phyloP scores from a whole-genome alignment of 2,797 vertebrate species.

The Pseudomugil tenellus region DNA sequence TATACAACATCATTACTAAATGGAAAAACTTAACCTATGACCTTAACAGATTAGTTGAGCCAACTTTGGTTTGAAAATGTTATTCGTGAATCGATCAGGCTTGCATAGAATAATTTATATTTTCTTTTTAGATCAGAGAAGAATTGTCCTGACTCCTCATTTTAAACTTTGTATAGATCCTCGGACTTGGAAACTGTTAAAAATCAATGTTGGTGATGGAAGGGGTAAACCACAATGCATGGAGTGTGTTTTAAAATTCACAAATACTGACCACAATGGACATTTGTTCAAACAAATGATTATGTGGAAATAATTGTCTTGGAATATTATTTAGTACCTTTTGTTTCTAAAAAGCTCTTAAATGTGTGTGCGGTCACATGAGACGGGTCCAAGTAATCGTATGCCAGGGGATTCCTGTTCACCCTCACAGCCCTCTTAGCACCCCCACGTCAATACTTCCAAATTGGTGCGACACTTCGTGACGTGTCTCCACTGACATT shows the following conservation, averaged over 20 bases:
- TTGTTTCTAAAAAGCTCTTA: background rate
- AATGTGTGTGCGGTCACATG: conserved; percentile 3
- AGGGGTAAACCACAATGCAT: too few relatives aligned
- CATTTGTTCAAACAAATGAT: background rate
- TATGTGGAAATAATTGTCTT: background rate
- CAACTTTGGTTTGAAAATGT: background rate
- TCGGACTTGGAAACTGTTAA: too few relatives aligned
- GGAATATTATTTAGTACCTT: background rate
- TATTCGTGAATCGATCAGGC: background rate
- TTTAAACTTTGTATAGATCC: background rate
- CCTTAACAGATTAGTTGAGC: background rate
- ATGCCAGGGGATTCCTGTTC: conserved; percentile 26
- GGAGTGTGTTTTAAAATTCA: too few relatives aligned
- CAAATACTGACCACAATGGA: background rate
- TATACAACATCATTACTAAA: background rate
- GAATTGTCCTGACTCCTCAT: background rate
- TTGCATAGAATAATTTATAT: background rate
- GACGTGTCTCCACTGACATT: conserved; percentile 33
- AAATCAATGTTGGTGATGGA: too few relatives aligned
- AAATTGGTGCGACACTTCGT: conserved; percentile 31
- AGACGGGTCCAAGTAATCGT: background rate
- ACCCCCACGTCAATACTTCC: conserved; percentile 16
- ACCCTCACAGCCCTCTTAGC: background rate
- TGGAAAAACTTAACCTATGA: background rate
- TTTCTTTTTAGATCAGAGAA: background rate